phyloP scores from a whole-genome alignment of 2,113 vertebrate genomes.

The Axis porcinus region DNA sequence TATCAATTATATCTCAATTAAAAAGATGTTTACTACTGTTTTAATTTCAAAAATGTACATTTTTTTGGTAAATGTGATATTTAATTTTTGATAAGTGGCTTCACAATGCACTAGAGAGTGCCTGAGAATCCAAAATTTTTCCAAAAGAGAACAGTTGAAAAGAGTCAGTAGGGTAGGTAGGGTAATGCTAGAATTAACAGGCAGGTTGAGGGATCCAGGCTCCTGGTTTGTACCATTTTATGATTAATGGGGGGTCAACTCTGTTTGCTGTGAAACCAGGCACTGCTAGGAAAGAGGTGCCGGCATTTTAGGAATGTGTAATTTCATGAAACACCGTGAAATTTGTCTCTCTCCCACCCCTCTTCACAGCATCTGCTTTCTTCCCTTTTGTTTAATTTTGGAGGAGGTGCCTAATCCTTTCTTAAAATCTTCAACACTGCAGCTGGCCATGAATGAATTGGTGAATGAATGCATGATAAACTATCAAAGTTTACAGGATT shows the following conservation, averaged over 20 bases:
- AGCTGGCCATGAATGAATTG: background rate
- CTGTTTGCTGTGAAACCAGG: slow-evolving; percentile 34
- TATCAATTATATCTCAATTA: background rate
- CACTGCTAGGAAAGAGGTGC: background rate
- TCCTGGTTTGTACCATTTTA: slow-evolving; percentile 27
- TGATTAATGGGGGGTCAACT: slow-evolving; percentile 52
- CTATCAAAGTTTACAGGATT: background rate
- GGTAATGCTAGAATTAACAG: background rate
- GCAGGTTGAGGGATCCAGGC: background rate
- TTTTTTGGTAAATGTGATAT: background rate
- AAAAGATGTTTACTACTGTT: background rate
- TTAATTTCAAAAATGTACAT: background rate
- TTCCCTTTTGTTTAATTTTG: background rate
- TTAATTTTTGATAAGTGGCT: background rate
- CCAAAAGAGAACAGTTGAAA: background rate
- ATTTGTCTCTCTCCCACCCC: background rate
- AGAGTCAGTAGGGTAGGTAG: background rate
- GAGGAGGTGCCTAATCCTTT: background rate
- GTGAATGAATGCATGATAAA: background rate
- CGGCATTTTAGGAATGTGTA: slow-evolving; percentile 17
- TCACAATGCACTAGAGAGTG: background rate
- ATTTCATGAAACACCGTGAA: background rate
- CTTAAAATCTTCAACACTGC: background rate
- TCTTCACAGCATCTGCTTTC: background rate
- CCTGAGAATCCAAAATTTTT: background rate